Base-by-base conservation (phyloP, 2,888 invertebrate genomes). In the Harpagoxenus sublaevis region DNA sequence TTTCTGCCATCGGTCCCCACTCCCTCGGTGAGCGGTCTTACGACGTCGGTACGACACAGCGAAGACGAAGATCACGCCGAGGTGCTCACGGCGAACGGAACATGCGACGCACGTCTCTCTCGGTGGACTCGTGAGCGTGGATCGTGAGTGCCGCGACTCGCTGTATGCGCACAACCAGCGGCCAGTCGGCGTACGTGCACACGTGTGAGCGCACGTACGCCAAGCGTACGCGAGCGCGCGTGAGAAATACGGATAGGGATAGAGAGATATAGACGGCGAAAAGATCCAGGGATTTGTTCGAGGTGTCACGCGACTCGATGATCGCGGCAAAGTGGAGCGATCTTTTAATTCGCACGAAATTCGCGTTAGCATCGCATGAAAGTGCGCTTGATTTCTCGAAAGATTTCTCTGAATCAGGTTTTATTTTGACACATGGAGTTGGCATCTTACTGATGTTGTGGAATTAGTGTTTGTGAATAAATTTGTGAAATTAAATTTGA, bases 131-230 rank as follows among this genome's bases (percentile, higher is more conserved):
- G 88, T 60, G 75, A 66, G 70, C 62, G 74, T 74, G 39, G 57
- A 55, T 85, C 86, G 53, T 70, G 78, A 68, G 42, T 18, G 77
- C 51, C 66, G 84, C 84, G 81, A 78, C 79, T 82, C 15, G 83
- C 31, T 81, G 89, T 85, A 63, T 71, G 63, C 73, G 82, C 83
- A 77, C 57, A 71, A 85, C 28, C 28, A 57, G 68, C 83, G 79
- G 78, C 63, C 92, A 89, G 91, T 90, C 86, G 89, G 87, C 84
- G 88, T 91, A 87, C 90, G 90, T 74, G 87, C 90, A 90, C 90
- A 90, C 91, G 84, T 91, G 88, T 81, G 86, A 88, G 83, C 88
- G 85, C 90, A 90, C 91, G 91, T 81, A 53, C 51, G 53, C 23
- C 42, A 70, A 48, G 28, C 45, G 35, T 42, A 62, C 81, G 79